Base-by-base conservation (phyloP, 37 sponge, comb jelly and placozoan genomes). In the Aphrocallistes beatrix region DNA sequence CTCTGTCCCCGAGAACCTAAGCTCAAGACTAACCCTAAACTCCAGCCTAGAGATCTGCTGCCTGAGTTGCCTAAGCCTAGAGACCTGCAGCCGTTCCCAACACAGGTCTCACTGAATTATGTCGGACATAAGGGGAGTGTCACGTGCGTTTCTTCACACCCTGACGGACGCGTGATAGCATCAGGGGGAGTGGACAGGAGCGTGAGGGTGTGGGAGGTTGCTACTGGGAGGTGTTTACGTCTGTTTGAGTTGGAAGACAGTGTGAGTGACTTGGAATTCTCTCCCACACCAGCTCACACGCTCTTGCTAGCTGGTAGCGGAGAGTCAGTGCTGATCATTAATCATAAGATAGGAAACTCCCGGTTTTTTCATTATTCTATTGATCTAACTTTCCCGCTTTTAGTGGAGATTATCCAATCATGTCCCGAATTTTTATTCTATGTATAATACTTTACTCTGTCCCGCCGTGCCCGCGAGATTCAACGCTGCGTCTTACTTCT, bases 11-110 rank as follows among this genome's bases (percentile, higher is more conserved):
- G 99, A 23, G 90, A 98, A 69, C 51, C 89, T 10, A 94, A 88
- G 50, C 90, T 92, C 89, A 94, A 92, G 37, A 89, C 92, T 49
- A 87, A 51, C 83, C 32, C 1, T 6, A 38, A 50, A 39, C 51
- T 36, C 37, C 81, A 94, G 32, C 99, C 99, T 36, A 93, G 92
- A 23, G 91, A 89, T 13, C 86, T 99, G 37, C 81, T 99, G 23
- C 99, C 99, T 42, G 90, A 99, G 38, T 85, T 99, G 36, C 99
- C 99, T 0, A 94, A 91, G 88, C 96, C 94, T 1, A 85, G 83
- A 23, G 99, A 99, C 84, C 92, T 99, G 10, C 91, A 94, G 36
- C 99, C 99, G 16, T 99, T 96, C 84, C 99, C 99, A 0, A 88
- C 96, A 34, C 75, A 60, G n/a, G 32, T 60, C 8, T 19, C 75